Evolutionary conservation across 2,797 vertebrate genomes (phyloP), one percentile per base, ranked within the genome.

Genomic region (Arnoldichthys spilopterus): DNA sequence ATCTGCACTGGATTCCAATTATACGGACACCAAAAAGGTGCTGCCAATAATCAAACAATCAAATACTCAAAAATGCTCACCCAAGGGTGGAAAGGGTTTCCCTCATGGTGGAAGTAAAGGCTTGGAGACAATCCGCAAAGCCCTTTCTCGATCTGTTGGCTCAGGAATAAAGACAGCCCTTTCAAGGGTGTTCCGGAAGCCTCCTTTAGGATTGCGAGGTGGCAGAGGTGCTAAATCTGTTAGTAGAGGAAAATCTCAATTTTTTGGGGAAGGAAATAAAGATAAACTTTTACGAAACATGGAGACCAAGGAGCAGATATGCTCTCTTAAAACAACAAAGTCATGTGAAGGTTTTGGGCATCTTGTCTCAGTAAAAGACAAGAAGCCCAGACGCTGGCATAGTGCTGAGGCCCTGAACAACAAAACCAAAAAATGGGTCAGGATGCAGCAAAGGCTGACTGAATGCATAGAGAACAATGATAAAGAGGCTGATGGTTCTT

Each of bases 271-370:
- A 75, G 87, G 79, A 80, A 86, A 77, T 64, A 86, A 81, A 85
- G 85, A 89, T 16, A 79, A 82, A 34, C 77, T 49, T 79, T 53
- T 78, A 0, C 90, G 84, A 80, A 85, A 90, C 40, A 15, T 40
- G 34, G 85, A 79, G 70, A 88, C 45, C 67, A 88, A 82, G 85
- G 85, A 77, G 82, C 85, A 45, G 20, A 90, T 89, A 76, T 85
- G 81, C 70, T 62, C 81, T 24, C 85, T 94, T 47, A 93, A 93
- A 87, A 81, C 89, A 12, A 85, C 94, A 0, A 82, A 92, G 16
- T 97, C 95, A 1, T 93, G 92, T 87, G 95, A 95, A 82, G 94
- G 93, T 72, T 90, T 96, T 54, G 91, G 93, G 59, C 92, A 90
- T 71, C 86, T 90, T 53, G 87, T 70, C 45, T 82, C 75, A 76